Percentiles rank a stretch among this genome's conserved stretches.
phyloP scores from a whole-genome alignment of 2,113 vertebrate species.

The Bos indicus region DNA sequence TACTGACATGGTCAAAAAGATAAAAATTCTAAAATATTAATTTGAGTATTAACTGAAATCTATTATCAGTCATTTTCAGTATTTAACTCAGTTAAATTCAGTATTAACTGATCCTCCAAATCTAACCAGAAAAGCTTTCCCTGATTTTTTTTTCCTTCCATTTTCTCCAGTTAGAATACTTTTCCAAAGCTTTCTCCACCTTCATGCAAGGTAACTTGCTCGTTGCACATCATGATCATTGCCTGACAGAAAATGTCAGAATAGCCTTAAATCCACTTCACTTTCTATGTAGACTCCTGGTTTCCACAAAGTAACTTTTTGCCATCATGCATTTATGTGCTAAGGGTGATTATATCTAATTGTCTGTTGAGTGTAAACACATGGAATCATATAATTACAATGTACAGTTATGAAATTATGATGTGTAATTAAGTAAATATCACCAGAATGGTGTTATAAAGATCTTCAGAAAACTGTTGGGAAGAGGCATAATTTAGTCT shows the following conservation, averaged over 20 bases:
- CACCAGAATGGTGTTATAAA: conserved; percentile 20
- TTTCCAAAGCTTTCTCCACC: background rate
- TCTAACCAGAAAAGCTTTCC: background rate
- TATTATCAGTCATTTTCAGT: background rate
- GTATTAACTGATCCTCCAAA: background rate
- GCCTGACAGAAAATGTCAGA: background rate
- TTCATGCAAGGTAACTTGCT: background rate
- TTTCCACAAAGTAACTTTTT: conserved; percentile 26
- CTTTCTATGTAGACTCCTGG: background rate
- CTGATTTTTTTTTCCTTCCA: background rate
- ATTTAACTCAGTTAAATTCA: background rate
- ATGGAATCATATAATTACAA: conserved; percentile 58
- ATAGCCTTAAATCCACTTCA: background rate
- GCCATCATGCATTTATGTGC: conserved; percentile 16
- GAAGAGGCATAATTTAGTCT: background rate
- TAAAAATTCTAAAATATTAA: background rate
- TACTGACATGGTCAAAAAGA: background rate
- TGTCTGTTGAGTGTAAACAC: conserved; percentile 50
- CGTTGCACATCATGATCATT: background rate
- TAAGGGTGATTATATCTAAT: conserved; percentile 53
- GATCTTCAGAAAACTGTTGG: conserved; percentile 17
- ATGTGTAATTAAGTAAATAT: conserved; percentile 58
- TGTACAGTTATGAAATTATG: conserved; percentile 41
- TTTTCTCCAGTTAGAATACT: background rate
- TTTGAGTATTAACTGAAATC: background rate